Conservation (phyloP, 2,113 vertebrate genomes). For the Mola mola region DNA sequence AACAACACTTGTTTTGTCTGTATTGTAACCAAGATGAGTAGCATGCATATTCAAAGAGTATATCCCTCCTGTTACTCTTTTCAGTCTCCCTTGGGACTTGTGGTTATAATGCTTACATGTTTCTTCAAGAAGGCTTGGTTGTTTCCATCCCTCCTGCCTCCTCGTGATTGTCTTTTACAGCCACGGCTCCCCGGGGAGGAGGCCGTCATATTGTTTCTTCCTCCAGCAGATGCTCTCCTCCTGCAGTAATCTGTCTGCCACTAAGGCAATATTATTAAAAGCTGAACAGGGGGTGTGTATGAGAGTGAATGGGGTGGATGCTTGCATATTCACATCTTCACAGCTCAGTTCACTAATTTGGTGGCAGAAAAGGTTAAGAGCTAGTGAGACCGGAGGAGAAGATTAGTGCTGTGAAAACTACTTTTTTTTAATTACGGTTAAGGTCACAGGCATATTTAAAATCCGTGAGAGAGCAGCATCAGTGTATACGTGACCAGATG, state of each 20-base stretch:
- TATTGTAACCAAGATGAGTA: no score
- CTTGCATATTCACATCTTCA: slow-evolving; percentile 54
- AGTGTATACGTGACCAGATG: slow-evolving; percentile 53
- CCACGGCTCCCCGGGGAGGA: slow-evolving; percentile 59
- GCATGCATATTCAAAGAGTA: no score
- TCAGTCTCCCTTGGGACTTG: slow-evolving; percentile 38
- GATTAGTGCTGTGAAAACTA: slow-evolving; percentile 74
- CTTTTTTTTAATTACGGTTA: slow-evolving; percentile 79
- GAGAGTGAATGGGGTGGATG: not conserved
- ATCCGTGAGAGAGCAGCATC: slow-evolving; percentile 53
- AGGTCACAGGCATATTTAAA: slow-evolving; percentile 78
- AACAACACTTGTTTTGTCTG: no score
- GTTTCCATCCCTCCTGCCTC: slow-evolving; percentile 56
- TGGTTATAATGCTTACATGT: slow-evolving; percentile 59
- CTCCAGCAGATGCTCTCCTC: slow-evolving; percentile 74
- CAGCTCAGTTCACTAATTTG: slow-evolving; percentile 58
- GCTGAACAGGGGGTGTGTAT: slow-evolving; percentile 42
- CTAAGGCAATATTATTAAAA: slow-evolving; percentile 73
- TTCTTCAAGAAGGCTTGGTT: slow-evolving; percentile 46
- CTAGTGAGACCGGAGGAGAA: slow-evolving; percentile 61
- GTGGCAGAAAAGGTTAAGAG: slow-evolving; percentile 73
- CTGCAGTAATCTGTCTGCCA: slow-evolving; percentile 68
- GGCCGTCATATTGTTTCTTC: slow-evolving; percentile 70
- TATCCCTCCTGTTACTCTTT: not conserved
- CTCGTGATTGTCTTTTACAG: slow-evolving; percentile 73